A percentile compares a stretch with the other conserved stretches of the same genome.
phyloP scores from a whole-genome alignment of 2,113 vertebrate genomes.

The Kobus ellipsiprymnus region DNA sequence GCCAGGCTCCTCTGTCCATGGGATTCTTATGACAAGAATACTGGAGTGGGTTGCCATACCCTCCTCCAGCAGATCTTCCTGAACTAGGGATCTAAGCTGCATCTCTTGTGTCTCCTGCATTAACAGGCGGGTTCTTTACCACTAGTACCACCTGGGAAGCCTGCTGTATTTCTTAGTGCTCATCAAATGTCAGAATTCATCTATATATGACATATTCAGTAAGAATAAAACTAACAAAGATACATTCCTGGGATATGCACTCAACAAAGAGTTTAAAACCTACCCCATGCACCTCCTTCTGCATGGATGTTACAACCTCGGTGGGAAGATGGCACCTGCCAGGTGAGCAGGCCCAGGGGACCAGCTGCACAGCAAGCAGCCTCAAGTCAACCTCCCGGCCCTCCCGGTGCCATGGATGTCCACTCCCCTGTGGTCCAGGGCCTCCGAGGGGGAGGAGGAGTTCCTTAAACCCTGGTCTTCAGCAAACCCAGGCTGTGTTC shows the following conservation, averaged over 20 bases:
- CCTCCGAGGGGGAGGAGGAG: background rate
- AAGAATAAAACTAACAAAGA: background rate
- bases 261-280: background rate
- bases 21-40: background rate
- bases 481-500: background rate
- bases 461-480: background rate
- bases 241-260: background rate
- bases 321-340: accelerated
- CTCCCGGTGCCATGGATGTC: accelerated
- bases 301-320: accelerated
- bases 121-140: background rate
- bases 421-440: background rate
- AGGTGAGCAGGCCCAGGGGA: no score
- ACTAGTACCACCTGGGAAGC: background rate
- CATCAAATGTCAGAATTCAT: background rate
- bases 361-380: background rate
- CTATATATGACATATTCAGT: background rate
- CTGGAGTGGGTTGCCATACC: background rate
- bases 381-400: background rate
- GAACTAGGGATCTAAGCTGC: background rate
- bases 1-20: background rate
- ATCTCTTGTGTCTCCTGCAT: background rate
- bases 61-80: background rate
- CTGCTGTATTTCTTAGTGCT: accelerated
- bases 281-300: background rate